A percentile compares a stretch with the other conserved stretches of the same genome.
Conservation (phyloP, 2,888 invertebrate genomes). For the Orthonevra nobilis region DNA sequence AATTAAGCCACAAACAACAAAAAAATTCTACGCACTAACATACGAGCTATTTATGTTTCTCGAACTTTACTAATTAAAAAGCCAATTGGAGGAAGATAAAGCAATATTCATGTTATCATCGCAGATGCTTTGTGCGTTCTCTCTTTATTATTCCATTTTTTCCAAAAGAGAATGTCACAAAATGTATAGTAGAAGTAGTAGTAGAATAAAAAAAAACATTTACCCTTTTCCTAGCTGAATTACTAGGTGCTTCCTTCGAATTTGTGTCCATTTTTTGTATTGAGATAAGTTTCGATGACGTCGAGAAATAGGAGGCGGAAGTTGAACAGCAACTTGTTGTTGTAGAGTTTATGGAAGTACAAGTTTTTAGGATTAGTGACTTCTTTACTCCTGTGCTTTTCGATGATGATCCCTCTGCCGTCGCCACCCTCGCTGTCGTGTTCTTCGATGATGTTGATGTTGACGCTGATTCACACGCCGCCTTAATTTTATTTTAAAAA, state of each 20-base stretch:
- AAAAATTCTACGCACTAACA: slow-evolving; percentile 35
- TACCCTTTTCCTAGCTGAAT: slow-evolving; percentile 72
- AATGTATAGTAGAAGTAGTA: slow-evolving; percentile 38
- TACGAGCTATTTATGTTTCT: slow-evolving; percentile 54
- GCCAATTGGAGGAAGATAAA: slow-evolving; percentile 58
- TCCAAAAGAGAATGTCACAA: slow-evolving; percentile 39
- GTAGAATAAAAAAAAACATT: slow-evolving; percentile 55
- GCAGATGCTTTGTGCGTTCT: slow-evolving; percentile 47
- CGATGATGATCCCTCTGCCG: slow-evolving; percentile 5
- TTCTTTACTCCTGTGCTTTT: slow-evolving; percentile 35
- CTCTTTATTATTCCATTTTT: slow-evolving; percentile 11
- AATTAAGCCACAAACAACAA: slow-evolving; percentile 30
- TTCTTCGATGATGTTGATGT: slow-evolving; percentile 8
- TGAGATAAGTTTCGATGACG: slow-evolving; percentile 62
- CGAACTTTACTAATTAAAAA: slow-evolving; percentile 55
- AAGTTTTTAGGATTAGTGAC: slow-evolving; percentile 36
- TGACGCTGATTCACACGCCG: slow-evolving; percentile 50
- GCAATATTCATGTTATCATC: slow-evolving; percentile 47
- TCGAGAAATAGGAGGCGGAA: slow-evolving; percentile 53
- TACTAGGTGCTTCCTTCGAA: slow-evolving; percentile 57
- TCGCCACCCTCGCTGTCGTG: slow-evolving; percentile 5
- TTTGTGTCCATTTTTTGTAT: slow-evolving; percentile 63
- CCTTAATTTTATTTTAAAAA: slow-evolving; percentile 70
- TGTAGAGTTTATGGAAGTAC: slow-evolving; percentile 29
- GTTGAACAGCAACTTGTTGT: slow-evolving; percentile 45